Evolutionary conservation across 1,140 invertebrate genomes (phyloP), one percentile per base, ranked within the genome.

Genomic region (Samia ricini): DNA sequence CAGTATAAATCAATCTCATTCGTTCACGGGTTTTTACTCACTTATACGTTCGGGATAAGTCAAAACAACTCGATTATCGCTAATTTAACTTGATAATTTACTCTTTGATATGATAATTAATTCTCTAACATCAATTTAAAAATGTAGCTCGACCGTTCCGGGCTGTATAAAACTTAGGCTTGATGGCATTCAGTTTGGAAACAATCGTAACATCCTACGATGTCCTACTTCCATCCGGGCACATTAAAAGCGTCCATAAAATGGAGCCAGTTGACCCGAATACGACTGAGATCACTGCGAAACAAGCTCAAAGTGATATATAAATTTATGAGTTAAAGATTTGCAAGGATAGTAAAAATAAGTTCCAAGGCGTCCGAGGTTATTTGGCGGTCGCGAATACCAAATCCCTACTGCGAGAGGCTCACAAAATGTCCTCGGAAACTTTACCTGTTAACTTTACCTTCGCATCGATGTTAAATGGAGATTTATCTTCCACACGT

Each of bases 291-390:
- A 42, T 42, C 33, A 42, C 33, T 10, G n/a, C 33, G 33, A 42
- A 42, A 42, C 33, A 42, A 42, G 33, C n/a, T 22, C 51, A 19
- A 52, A 52, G 26, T 56, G 33, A 62, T 60, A 64, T 69, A 65
- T 69, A 60, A 67, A 67, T 67, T 67, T 67, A 67, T 67, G 65
- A 49, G 50, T 19, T 15, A 23, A 60, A 50, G 64, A 57, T 66
- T 66, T 61, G 61, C 61, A 20, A 48, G 24, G 20, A 66, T 57
- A 66, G 64, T 66, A 61, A 66, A 66, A 66, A 61, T 54, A 66
- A 66, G 59, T 61, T 66, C 61, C 56, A 48, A 55, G 59, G 56
- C 64, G 56, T 61, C 29, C 24, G 18, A 24, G 18, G 58, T 21
- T 64, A 49, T 64, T 64, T 64, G 33, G 33, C 33, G 33, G 33